These are phyloP conservation scores for Sphenopsis melanotis DNA, from an alignment of 2,797 vertebrate genomes.

Conservation along the genomic window DNA sequence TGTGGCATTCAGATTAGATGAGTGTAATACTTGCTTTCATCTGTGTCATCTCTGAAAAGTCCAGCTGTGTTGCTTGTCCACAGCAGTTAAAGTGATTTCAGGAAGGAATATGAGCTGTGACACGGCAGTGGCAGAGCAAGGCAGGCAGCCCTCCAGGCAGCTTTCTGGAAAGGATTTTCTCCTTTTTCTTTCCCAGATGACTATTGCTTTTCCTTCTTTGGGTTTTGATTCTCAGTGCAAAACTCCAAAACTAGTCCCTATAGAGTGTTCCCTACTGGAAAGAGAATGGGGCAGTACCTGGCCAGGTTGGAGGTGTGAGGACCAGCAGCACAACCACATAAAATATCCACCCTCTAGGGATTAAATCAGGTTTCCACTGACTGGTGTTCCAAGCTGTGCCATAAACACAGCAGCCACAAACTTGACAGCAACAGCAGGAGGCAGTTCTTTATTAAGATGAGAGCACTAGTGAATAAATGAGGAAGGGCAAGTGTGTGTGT, in stretches of 20 bases:
- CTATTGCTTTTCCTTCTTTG: not conserved
- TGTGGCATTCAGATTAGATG: not conserved
- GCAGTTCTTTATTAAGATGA: slow-evolving; percentile 1
- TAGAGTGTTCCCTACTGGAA: not conserved
- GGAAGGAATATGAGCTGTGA: not conserved
- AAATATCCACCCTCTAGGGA: not conserved
- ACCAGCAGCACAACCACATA: not conserved
- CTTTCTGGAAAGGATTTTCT: not conserved
- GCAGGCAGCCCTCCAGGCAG: not conserved
- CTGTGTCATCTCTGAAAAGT: not conserved
- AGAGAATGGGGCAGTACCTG: not conserved
- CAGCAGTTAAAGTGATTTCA: not conserved
- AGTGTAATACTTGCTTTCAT: not conserved
- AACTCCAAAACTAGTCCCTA: not conserved
- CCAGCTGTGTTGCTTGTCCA: slow-evolving; percentile 9
- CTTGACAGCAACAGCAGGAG: not conserved
- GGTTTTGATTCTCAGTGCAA: not conserved
- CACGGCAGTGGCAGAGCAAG: not conserved
- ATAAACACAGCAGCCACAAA: not conserved
- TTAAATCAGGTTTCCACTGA: slow-evolving; percentile 35
- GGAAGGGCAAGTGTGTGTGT: not conserved
- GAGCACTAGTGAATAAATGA: slow-evolving; percentile 43
- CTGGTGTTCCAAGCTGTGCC: not conserved
- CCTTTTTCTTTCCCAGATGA: not conserved
- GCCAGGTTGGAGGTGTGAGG: not conserved